phyloP scores from a whole-genome alignment of 1,140 invertebrate species.

The Apolygus lucorum region DNA sequence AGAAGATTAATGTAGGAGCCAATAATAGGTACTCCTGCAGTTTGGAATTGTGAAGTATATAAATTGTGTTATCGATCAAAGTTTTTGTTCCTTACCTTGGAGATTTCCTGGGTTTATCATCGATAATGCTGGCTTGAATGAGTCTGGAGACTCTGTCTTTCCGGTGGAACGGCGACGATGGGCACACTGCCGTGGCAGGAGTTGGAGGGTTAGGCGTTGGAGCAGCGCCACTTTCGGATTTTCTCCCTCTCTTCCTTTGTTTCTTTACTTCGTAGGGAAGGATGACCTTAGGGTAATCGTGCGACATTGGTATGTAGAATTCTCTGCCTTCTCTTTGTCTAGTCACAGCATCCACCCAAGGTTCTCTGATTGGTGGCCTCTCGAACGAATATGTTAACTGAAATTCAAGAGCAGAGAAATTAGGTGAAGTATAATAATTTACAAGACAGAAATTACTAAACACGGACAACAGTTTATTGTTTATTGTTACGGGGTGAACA shows the following conservation, averaged over 20 bases:
- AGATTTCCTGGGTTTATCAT: conserved; percentile 65
- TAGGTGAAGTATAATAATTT: too few species aligned
- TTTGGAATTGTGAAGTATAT: too few species aligned
- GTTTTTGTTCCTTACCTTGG: conserved; percentile 52
- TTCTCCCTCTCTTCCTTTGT: conserved; percentile 40
- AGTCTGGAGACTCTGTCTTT: not conserved
- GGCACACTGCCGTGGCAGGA: not conserved
- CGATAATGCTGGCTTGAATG: conserved; percentile 26
- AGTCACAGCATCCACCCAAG: conserved; percentile 68
- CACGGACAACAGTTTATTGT: too few species aligned
- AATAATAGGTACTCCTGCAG: too few species aligned
- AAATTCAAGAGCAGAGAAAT: too few species aligned
- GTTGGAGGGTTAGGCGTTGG: not conserved
- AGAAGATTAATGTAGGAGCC: too few species aligned
- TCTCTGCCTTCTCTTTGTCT: conserved; percentile 61
- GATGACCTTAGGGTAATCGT: conserved; percentile 47
- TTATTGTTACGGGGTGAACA: too few species aligned
- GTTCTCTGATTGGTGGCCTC: conserved; percentile 55
- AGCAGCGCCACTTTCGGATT: conserved; percentile 8
- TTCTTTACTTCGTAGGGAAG: conserved; percentile 68
- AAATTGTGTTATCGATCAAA: too few species aligned
- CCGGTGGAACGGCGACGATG: not conserved
- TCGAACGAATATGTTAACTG: conserved; percentile 57
- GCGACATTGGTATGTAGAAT: conserved; percentile 39
- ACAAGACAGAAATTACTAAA: too few species aligned